Percentiles rank a stretch among this genome's conserved stretches.
phyloP scores from a whole-genome alignment of 2,888 invertebrate species.

The Pollenia amentaria region DNA sequence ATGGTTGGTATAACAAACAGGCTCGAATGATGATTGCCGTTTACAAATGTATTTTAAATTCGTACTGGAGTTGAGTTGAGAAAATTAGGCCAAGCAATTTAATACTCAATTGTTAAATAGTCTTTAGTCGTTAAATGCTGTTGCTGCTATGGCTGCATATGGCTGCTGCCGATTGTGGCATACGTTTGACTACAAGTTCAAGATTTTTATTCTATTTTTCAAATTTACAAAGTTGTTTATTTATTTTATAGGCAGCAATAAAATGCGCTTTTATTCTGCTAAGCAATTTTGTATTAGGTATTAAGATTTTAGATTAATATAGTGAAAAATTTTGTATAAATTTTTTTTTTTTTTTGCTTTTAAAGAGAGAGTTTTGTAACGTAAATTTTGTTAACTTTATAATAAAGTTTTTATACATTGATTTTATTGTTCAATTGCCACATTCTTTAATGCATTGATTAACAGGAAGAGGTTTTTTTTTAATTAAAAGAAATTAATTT shows the following conservation, averaged over 20 bases:
- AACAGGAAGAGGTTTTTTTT: slow-evolving; percentile 38
- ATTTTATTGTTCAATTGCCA: slow-evolving; percentile 26
- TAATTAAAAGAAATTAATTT: slow-evolving; percentile 31
- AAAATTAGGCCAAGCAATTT: slow-evolving; percentile 73
- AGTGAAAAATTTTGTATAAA: slow-evolving; percentile 6
- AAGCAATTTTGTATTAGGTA: neutral
- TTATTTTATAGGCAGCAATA: slow-evolving; percentile 62
- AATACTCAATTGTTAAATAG: slow-evolving; percentile 64
- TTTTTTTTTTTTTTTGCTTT: neutral
- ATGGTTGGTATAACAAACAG: neutral
- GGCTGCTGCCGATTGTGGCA: slow-evolving; percentile 48
- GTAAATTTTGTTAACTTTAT: neutral
- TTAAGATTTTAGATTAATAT: slow-evolving; percentile 30
- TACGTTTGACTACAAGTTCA: slow-evolving; percentile 9
- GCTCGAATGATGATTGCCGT: slow-evolving; percentile 2
- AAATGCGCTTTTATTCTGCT: slow-evolving; percentile 29
- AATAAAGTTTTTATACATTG: slow-evolving; percentile 9
- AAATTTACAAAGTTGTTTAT: slow-evolving; percentile 47
- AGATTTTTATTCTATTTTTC: slow-evolving; percentile 14
- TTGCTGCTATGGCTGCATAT: neutral
- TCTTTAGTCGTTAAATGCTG: slow-evolving; percentile 9
- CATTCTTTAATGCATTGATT: slow-evolving; percentile 1
- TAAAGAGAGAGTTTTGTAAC: slow-evolving; percentile 10
- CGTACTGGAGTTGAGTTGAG: slow-evolving; percentile 51
- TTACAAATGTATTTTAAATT: slow-evolving; percentile 25